Percentiles rank a stretch among this genome's conserved stretches.
Conservation (phyloP, 92 coral and sea anemone species). For the Pocillopora meandrina region DNA sequence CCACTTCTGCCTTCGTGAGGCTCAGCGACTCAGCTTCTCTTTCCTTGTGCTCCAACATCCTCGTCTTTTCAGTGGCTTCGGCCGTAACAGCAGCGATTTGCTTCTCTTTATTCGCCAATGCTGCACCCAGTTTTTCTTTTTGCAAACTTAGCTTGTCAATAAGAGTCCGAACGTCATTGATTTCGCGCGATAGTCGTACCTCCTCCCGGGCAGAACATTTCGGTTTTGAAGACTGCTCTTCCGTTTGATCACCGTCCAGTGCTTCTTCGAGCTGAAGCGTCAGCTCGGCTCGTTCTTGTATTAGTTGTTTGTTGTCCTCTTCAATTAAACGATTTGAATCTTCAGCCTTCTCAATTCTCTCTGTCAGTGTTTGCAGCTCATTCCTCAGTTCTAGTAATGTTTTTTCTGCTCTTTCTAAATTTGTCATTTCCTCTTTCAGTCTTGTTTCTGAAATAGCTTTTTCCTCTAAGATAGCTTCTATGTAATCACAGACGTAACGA, state of each 20-base stretch:
- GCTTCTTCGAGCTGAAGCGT: conserved; percentile 85
- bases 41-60: conserved; percentile 36
- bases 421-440: background rate
- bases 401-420: background rate
- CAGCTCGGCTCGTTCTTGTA: conserved; percentile 73
- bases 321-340: conserved; percentile 9
- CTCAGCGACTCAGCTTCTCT: conserved; percentile 45
- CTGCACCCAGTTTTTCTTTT: conserved; percentile 45
- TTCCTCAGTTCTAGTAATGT: background rate
- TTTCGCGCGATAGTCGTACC: conserved; percentile 39
- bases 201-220: conserved; percentile 13
- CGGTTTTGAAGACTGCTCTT: conserved; percentile 5
- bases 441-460: conserved; percentile 11
- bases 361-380: background rate
- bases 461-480: conserved; percentile 23
- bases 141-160: conserved; percentile 39
- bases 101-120: conserved; percentile 39
- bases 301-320: conserved; percentile 70
- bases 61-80: conserved; percentile 30
- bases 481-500: conserved; percentile 11
- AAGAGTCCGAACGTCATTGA: conserved; percentile 39
- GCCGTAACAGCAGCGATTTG: conserved; percentile 45
- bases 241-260: conserved; percentile 54
- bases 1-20: conserved; percentile 40
- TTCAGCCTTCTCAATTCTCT: conserved; percentile 36